These are phyloP conservation scores for Drosophila hamatofila DNA, from an alignment of 2,888 invertebrate species.

Conservation along the genomic window DNA sequence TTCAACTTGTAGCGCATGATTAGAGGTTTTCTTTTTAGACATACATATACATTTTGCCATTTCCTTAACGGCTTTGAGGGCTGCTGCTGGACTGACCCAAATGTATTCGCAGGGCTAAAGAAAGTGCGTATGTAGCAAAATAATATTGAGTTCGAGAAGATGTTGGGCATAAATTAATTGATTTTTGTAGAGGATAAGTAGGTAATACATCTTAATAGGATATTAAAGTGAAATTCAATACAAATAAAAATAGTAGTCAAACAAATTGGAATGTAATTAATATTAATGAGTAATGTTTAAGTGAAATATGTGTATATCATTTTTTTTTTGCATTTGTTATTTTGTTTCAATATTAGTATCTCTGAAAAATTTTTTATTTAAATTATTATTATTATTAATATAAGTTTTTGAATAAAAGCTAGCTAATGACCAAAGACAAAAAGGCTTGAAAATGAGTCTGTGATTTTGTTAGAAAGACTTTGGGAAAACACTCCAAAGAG, in stretches of 20 bases:
- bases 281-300: not conserved
- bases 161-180: constrained; percentile 12
- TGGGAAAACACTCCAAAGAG: no score
- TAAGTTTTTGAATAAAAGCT: no score
- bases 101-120: constrained; percentile 20
- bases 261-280: not conserved
- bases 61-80: constrained; percentile 33
- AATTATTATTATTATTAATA: not conserved
- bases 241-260: not conserved
- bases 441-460: no score
- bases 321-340: no score
- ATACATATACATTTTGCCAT: constrained; percentile 8
- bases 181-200: constrained; percentile 11
- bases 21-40: constrained; percentile 43
- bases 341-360: not conserved
- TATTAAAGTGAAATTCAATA: not conserved
- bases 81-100: constrained; percentile 40
- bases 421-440: no score
- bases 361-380: not conserved
- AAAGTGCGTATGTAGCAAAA: constrained; percentile 5
- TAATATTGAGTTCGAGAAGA: not conserved
- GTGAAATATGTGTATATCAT: no score
- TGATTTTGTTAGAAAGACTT: no score
- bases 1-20: constrained; percentile 68
- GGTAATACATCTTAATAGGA: constrained; percentile 5